A percentile compares a stretch with the other conserved stretches of the same genome.
Conservation (phyloP, 2,113 vertebrate species). For the Peromyscus californicus region DNA sequence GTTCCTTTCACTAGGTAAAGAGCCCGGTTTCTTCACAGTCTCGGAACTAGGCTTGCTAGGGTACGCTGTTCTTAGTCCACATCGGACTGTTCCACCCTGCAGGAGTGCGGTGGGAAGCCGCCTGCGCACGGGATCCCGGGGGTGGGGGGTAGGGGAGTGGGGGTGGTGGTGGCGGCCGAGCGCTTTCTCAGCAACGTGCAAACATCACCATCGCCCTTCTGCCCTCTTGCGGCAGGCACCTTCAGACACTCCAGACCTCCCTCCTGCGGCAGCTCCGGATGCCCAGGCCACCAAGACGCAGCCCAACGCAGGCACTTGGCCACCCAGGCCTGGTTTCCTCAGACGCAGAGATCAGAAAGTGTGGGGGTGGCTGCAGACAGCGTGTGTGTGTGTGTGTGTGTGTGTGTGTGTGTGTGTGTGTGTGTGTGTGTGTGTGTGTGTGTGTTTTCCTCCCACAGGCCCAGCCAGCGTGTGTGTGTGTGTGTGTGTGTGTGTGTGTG, state of each 20-base stretch:
- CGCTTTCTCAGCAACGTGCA: background rate
- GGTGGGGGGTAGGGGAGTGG: too few species aligned
- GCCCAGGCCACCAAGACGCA: background rate
- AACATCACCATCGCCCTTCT: background rate
- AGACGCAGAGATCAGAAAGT: background rate
- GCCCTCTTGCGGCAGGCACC: conserved; percentile 35
- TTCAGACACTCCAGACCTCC: background rate
- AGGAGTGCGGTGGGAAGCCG: background rate
- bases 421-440: too few species aligned
- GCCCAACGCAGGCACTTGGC: background rate
- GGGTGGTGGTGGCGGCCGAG: too few species aligned
- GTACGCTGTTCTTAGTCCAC: background rate
- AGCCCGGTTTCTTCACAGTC: background rate
- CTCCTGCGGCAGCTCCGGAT: background rate
- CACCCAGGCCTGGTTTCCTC: background rate
- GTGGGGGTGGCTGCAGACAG: background rate
- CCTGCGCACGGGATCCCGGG: background rate
- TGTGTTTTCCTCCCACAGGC: too few species aligned
- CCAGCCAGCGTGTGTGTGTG: background rate
- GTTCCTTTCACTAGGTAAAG: background rate
- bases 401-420: too few species aligned
- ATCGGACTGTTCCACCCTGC: too few species aligned
- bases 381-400: too few species aligned
- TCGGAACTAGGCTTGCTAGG: background rate
- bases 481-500: too few species aligned